Evolutionary conservation across 2,888 invertebrate species (phyloP).

Genomic region (Pterostichus madidus): DNA sequence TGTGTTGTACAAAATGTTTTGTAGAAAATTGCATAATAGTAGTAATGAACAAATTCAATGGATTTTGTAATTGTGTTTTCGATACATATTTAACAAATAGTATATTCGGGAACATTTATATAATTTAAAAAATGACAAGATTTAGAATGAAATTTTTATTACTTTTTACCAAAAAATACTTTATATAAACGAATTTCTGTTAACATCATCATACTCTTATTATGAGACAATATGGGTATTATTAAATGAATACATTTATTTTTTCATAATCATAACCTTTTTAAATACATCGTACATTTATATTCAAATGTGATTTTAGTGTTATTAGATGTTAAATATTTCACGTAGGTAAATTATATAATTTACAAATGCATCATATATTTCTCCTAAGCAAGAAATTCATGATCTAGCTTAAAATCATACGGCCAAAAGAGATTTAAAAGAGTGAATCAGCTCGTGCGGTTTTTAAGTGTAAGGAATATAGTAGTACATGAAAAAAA

Average conservation of each 20-base stretch:
- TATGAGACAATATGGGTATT: conserved; percentile 55
- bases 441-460: conserved; percentile 56
- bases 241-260: conserved; percentile 59
- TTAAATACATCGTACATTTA: conserved; percentile 62
- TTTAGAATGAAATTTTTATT: conserved; percentile 60
- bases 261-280: conserved; percentile 59
- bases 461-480: conserved; percentile 46
- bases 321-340: conserved; percentile 60
- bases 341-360: conserved; percentile 57
- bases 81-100: conserved; percentile 1
- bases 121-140: conserved; percentile 34
- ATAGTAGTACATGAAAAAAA: conserved; percentile 36
- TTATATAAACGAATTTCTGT: conserved; percentile 61
- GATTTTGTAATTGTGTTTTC: conserved; percentile 10
- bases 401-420: conserved; percentile 62
- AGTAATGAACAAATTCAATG: neutral
- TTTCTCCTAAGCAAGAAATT: conserved; percentile 62
- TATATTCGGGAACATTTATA: conserved; percentile 31
- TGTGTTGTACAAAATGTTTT: too few relatives aligned
- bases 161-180: conserved; percentile 62
- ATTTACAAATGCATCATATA: conserved; percentile 62
- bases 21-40: too few relatives aligned
- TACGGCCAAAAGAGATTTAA: conserved; percentile 48
- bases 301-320: conserved; percentile 59
- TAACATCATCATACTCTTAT: conserved; percentile 56